Conservation (phyloP, 2,797 vertebrate species). For the Acomys russatus region DNA sequence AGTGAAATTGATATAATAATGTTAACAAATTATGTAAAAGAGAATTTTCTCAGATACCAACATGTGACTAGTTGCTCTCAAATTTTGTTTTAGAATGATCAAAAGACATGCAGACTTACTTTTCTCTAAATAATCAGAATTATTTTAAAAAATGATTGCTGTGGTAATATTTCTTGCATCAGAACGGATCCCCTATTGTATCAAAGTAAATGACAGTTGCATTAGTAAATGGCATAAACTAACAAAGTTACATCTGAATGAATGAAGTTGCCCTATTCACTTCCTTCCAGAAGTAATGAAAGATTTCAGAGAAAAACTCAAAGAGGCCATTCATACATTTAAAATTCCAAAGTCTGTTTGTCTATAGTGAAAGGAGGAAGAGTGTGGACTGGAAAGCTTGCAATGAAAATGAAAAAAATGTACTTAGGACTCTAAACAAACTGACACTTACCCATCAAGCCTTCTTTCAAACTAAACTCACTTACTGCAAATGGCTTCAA, state of each 20-base stretch:
- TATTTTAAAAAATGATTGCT: background rate
- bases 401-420: fast-evolving
- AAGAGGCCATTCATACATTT: background rate
- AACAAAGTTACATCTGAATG: background rate
- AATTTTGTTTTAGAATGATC: background rate
- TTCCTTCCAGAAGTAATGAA: background rate
- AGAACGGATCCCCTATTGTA: background rate
- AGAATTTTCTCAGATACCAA: background rate
- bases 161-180: background rate
- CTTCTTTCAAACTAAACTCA: background rate
- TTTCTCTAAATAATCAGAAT: background rate
- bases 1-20: background rate
- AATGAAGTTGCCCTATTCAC: background rate
- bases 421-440: background rate
- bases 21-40: background rate
- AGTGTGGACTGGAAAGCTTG: background rate
- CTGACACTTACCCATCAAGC: background rate
- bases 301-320: background rate
- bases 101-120: background rate
- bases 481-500: background rate
- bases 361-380: background rate
- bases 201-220: background rate
- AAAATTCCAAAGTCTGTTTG: background rate
- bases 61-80: background rate
- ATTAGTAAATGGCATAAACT: background rate